Evolutionary conservation across 2,888 invertebrate species (phyloP), one percentile per base, ranked within the genome.

Genomic region (Toxonevra muliebris): DNA sequence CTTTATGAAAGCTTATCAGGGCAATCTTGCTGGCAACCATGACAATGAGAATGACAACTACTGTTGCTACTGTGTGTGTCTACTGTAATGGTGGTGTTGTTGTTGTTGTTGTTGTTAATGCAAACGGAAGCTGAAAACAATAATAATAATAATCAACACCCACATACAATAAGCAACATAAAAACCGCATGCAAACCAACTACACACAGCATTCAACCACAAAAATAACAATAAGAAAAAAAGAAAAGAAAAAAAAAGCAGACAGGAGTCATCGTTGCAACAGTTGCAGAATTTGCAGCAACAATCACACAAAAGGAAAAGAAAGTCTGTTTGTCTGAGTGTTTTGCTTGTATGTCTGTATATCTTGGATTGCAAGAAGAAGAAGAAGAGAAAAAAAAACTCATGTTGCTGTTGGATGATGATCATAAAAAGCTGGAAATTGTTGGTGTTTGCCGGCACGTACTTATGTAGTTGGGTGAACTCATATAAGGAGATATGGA

Each of bases 101-200:
- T 50, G 40, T 12, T 4, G 40, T 17, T 48, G 42, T 11, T 61
- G 41, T 41, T 61, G 53, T 17, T 50, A 30, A 30, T 2, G 30
- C 30, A 30, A 58, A 65, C 65, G 65, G 48, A 42, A 65, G 58
- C 59, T 41, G 52, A 48, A 58, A 42, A 50, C n/a, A 65, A 53
- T 45, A 59, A 65, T 58, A 65, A 65, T 65, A 65, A 65, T 65
- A 65, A 65, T 65, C 65, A 65, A 65, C 65, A 59, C 65, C 65
- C 65, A 65, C 65, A 65, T 40, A 57, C 13, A n/a, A 43, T 42
- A 30, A 40, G 48, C 50, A 30, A 30, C 30, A 30, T 30, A 30
- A 30, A 30, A 30, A 30, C 30, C 30, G 7, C 30, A 30, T 30
- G 30, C 30, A 30, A 30, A 30, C 30, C 30, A 30, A 4, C 30